A percentile compares a stretch with the other conserved stretches of the same genome.
Conservation (phyloP, 2,797 vertebrate species). For the Micromesistius poutassou region DNA sequence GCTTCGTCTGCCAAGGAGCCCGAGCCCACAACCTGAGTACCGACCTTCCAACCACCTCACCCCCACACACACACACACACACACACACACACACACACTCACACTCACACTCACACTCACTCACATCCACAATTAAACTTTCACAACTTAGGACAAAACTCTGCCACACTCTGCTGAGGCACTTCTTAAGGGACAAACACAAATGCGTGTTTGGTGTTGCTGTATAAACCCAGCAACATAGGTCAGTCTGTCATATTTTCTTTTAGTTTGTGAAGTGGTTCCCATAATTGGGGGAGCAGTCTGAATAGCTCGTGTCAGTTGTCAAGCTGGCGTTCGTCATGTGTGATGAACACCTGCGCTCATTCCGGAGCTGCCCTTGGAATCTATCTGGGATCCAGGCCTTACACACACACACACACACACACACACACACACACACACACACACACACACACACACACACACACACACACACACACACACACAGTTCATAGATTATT, state of each 20-base stretch:
- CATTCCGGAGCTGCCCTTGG: not conserved
- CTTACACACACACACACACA: not conserved
- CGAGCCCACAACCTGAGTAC: constrained; percentile 44
- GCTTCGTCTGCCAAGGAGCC: constrained; percentile 21
- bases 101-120: constrained; percentile 7
- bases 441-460: constrained; percentile 5
- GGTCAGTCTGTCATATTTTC: not conserved
- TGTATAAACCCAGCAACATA: not conserved
- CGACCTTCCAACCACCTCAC: constrained; percentile 19
- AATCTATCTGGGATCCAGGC: not conserved
- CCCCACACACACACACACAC: not conserved
- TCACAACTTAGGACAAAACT: not conserved
- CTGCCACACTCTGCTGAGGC: not conserved
- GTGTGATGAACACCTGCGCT: not conserved
- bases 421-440: constrained; percentile 3
- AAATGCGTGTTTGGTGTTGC: not conserved
- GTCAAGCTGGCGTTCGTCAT: not conserved
- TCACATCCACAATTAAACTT: constrained; percentile 1
- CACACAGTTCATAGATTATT: constrained; percentile 15
- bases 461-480: not conserved
- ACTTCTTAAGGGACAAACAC: not conserved
- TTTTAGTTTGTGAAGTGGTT: not conserved
- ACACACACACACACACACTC: not conserved
- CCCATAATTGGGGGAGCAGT: not conserved
- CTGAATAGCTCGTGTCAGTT: not conserved